Base-by-base conservation (phyloP, 2,113 vertebrate species). In the Coptodon rendalli region DNA sequence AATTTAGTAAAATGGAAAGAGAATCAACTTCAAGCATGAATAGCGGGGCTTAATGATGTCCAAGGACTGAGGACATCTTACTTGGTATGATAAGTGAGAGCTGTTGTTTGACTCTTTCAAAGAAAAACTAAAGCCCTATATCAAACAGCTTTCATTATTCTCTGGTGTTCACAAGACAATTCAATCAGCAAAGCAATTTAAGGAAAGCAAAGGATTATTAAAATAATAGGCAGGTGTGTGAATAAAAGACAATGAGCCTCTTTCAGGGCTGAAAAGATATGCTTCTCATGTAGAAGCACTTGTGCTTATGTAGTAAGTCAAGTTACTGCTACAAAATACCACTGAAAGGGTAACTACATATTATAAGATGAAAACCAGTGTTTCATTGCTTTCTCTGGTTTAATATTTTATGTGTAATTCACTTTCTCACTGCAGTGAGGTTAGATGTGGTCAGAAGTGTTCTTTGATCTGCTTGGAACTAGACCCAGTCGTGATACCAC, bases 21-120 rank as follows among this genome's bases (percentile, higher is more conserved):
- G 86, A 92, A 93, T 95, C 88, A 92, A 93, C 91, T 93, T 95
- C 83, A 93, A 87, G 92, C 92, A 81, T 92, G 94, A 93, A 94
- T 92, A 89, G 87, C 24, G 79, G 71, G 53, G 89, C 83, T 94
- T 94, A 91, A 89, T 93, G 91, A 90, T 91, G 91, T 89, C 56
- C 87, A 94, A 83, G 87, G 91, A 83, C 88, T 19, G 82, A 93
- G 92, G 87, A 93, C 87, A 91, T 94, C 92, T 93, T 94, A 89
- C 83, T 90, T 14, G 73, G 81, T 80, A 83, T 87, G 91, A 95
- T 95, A 93, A 95, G 93, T 93, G 86, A 86, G 81, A 89, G 88
- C 90, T 86, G 90, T 91, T 95, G 90, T 95, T 92, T 86, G 88
- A 95, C 86, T 92, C 93, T 94, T 93, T 91, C 88, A 85, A 89